Percentiles rank a stretch among this genome's conserved stretches.
Conservation (phyloP, 2,113 vertebrate species). For the Xenus cinereus region DNA sequence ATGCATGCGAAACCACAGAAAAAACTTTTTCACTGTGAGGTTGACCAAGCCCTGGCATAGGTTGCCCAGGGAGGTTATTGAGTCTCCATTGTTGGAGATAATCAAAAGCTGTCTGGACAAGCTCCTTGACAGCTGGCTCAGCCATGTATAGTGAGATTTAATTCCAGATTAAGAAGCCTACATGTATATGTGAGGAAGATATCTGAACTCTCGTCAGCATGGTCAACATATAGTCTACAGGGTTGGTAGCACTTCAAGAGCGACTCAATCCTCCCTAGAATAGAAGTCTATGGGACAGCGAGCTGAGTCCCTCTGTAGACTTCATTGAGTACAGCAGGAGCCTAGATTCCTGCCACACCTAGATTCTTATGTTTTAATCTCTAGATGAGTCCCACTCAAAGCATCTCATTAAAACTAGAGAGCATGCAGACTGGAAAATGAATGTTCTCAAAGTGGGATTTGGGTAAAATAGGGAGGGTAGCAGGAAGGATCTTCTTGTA, state of each 20-base stretch:
- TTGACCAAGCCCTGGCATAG: background rate
- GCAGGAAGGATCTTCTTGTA: background rate
- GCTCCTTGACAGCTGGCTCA: background rate
- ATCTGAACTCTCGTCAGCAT: background rate
- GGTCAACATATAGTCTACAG: background rate
- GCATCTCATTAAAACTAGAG: background rate
- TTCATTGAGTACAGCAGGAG: background rate
- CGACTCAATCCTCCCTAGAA: background rate
- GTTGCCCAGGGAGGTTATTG: background rate
- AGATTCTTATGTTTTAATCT: background rate
- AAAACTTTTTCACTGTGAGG: background rate
- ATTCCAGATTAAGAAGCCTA: background rate
- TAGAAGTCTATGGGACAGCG: background rate
- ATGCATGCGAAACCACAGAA: background rate
- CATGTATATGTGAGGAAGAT: background rate
- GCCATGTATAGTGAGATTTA: background rate
- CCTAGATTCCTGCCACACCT: background rate
- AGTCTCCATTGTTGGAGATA: background rate
- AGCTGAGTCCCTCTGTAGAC: background rate
- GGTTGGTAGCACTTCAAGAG: background rate
- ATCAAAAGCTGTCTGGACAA: background rate
- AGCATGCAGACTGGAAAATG: background rate
- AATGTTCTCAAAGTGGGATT: background rate
- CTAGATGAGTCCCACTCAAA: background rate
- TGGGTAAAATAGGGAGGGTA: background rate